Conservation (phyloP, 2,888 invertebrate species). For the Stenodema calcarata region DNA sequence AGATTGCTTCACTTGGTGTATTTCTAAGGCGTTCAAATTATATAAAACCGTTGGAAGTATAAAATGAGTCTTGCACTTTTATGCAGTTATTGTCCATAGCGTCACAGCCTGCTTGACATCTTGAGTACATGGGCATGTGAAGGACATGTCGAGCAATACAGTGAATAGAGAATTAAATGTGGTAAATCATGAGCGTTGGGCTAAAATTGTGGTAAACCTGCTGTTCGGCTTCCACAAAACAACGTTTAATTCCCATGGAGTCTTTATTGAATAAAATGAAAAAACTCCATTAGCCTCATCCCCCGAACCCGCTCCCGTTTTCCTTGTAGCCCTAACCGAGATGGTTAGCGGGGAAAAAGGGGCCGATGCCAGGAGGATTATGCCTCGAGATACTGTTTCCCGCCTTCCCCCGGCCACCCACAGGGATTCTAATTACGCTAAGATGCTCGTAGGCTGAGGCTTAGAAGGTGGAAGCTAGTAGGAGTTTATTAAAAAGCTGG, state of each 20-base stretch:
- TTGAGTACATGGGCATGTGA: too few relatives aligned
- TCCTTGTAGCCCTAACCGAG: background rate
- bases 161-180: too few relatives aligned
- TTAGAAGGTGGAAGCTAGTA: background rate
- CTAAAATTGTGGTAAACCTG: too few relatives aligned
- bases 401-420: background rate
- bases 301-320: background rate
- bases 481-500: slow-evolving; percentile 27
- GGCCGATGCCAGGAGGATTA: background rate
- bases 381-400: background rate
- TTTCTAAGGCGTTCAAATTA: too few relatives aligned
- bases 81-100: too few relatives aligned
- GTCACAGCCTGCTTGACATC: too few relatives aligned
- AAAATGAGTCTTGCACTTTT: too few relatives aligned
- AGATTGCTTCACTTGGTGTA: too few relatives aligned
- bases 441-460: slow-evolving; percentile 12
- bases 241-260: background rate
- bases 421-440: slow-evolving; percentile 35
- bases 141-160: too few relatives aligned
- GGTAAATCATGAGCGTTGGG: too few relatives aligned
- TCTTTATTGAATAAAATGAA: slow-evolving; percentile 36
- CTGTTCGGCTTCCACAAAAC: background rate
- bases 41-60: too few relatives aligned
- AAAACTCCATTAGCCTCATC: slow-evolving; percentile 12
- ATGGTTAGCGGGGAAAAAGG: background rate